A percentile compares a stretch with the other conserved stretches of the same genome.
Conservation (phyloP, 2,797 vertebrate species). For the Lepus townsendii region DNA sequence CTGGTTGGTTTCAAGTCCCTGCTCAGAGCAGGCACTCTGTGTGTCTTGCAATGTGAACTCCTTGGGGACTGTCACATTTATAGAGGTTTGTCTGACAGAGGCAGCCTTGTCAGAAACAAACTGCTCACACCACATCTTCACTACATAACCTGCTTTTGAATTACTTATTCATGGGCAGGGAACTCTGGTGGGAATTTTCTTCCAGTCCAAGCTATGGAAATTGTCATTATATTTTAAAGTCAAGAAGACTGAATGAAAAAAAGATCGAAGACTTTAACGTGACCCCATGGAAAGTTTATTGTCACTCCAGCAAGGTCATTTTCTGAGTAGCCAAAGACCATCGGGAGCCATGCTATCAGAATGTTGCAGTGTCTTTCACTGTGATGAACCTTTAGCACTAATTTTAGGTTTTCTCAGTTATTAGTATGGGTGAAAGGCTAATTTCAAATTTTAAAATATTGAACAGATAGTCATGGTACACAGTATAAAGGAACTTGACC, state of each 20-base stretch:
- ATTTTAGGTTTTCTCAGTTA: conserved; percentile 45
- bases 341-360: neutral
- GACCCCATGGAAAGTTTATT: conserved; percentile 31
- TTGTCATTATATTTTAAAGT: conserved; percentile 59
- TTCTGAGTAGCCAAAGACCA: neutral
- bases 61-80: conserved; percentile 41
- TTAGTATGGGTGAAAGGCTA: conserved; percentile 8
- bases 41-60: neutral
- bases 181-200: conserved; percentile 14
- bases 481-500: neutral
- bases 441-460: conserved; percentile 40
- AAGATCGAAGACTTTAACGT: neutral
- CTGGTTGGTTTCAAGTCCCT: conserved; percentile 18
- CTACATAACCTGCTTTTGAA: neutral
- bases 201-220: conserved; percentile 44
- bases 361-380: neutral
- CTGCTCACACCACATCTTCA: conserved; percentile 44
- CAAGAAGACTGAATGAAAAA: conserved; percentile 21
- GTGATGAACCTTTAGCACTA: neutral
- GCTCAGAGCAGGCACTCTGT: neutral
- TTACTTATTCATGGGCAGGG: conserved; percentile 66
- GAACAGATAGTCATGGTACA: neutral
- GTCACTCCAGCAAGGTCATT: conserved; percentile 49
- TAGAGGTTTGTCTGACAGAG: conserved; percentile 42
- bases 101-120: conserved; percentile 50